Evolutionary conservation across 2,113 vertebrate genomes (phyloP).

Genomic region (Cygnus atratus): DNA sequence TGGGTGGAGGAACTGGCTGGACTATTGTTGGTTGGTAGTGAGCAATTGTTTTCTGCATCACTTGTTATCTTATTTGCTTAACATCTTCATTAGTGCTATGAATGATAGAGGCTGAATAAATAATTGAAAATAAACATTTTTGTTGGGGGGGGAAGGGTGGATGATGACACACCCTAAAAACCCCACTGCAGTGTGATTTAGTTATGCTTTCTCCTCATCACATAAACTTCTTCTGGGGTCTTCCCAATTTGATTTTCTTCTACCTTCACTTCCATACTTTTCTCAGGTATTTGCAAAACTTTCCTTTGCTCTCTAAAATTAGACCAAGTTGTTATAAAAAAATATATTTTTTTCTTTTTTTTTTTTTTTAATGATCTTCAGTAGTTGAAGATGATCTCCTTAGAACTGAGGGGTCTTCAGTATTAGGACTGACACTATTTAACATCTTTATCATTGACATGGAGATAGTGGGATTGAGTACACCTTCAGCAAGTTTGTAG

Average conservation of each 20-base stretch:
- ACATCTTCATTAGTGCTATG: not conserved
- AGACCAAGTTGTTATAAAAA: not conserved
- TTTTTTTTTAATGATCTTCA: not conserved
- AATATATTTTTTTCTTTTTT: not conserved
- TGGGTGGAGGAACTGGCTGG: not conserved
- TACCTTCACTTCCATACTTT: not conserved
- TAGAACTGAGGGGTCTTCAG: not conserved
- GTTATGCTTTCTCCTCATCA: not conserved
- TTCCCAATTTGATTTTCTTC: not conserved
- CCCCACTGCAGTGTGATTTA: not conserved
- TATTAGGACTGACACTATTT: too few species aligned
- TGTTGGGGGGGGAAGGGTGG: not conserved
- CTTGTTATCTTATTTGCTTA: not conserved
- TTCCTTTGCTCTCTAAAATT: not conserved
- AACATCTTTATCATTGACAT: too few species aligned
- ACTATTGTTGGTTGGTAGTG: not conserved
- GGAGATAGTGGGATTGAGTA: too few species aligned
- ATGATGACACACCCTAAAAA: not conserved
- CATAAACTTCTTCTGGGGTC: not conserved
- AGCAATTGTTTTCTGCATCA: not conserved
- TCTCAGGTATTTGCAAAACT: not conserved
- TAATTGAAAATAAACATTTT: not conserved
- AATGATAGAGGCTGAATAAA: not conserved
- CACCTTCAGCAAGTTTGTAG: too few species aligned
- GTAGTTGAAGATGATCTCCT: not conserved